A percentile compares a stretch with the other conserved stretches of the same genome.
These are phyloP conservation scores for Philopotamus ludificatus DNA, from an alignment of 1,140 invertebrate genomes.

Conservation along the genomic window DNA sequence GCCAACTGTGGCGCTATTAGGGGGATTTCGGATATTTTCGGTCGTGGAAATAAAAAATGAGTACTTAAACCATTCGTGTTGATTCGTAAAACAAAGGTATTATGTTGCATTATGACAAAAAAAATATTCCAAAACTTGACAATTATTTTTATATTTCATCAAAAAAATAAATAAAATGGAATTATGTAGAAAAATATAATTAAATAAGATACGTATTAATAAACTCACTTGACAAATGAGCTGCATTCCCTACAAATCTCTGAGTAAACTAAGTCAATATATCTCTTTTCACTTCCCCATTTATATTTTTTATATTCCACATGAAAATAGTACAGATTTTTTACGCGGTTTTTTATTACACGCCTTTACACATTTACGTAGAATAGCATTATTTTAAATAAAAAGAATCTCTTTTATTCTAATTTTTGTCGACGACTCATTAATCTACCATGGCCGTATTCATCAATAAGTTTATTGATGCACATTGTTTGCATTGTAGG, in stretches of 20 bases:
- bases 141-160: background rate
- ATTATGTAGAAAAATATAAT: background rate
- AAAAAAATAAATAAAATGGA: background rate
- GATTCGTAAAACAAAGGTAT: slow-evolving; percentile 37
- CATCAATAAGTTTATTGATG: slow-evolving; percentile 18
- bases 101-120: slow-evolving; percentile 7
- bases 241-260: slow-evolving; percentile 22
- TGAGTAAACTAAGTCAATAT: slow-evolving; percentile 17
- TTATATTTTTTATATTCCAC: too few species aligned
- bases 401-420: too few species aligned
- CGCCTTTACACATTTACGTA: too few species aligned
- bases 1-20: background rate
- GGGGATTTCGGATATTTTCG: slow-evolving; percentile 17
- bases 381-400: too few species aligned
- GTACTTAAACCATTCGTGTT: slow-evolving; percentile 28
- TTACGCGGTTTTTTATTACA: too few species aligned
- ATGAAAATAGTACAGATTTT: too few species aligned
- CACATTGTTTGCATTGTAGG: too few species aligned
- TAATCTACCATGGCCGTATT: too few species aligned
- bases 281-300: too few species aligned
- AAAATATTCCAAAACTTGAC: background rate
- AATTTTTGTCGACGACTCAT: too few species aligned
- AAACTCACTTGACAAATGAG: slow-evolving; percentile 27
- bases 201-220: slow-evolving; percentile 4
- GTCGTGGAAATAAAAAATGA: slow-evolving; percentile 3